A percentile compares a stretch with the other conserved stretches of the same genome.
These are phyloP conservation scores for Ectemnius lituratus DNA, from an alignment of 2,888 invertebrate species.

Conservation along the genomic window DNA sequence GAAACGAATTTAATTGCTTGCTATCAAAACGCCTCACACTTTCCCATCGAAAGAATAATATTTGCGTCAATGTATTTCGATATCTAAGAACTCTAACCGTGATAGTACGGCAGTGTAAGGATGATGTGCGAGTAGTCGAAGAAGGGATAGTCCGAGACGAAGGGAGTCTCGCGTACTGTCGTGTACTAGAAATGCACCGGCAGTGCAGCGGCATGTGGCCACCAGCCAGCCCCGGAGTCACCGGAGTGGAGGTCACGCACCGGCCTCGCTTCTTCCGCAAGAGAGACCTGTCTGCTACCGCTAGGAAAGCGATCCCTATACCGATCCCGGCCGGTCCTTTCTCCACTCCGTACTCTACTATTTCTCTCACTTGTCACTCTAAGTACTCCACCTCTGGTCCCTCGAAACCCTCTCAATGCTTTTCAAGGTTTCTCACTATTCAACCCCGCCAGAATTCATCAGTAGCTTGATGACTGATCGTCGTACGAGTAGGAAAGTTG, in stretches of 20 bases:
- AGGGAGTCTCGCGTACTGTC: background rate
- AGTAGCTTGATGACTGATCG: too few relatives aligned
- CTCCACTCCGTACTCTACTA: background rate
- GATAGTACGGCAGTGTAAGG: too few relatives aligned
- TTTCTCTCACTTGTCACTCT: background rate
- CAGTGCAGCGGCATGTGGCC: constrained; percentile 35
- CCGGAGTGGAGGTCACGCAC: constrained; percentile 34
- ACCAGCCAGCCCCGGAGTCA: background rate
- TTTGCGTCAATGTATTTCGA: too few relatives aligned
- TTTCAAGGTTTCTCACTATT: too few relatives aligned
- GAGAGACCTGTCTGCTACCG: constrained; percentile 14
- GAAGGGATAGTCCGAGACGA: background rate
- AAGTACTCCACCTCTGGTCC: background rate
- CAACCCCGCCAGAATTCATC: too few relatives aligned
- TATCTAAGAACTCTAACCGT: too few relatives aligned
- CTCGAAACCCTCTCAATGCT: background rate
- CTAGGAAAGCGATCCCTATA: background rate
- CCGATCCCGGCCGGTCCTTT: background rate
- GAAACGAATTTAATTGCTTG: background rate
- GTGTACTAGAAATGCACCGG: constrained; percentile 9
- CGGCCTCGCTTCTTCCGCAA: constrained; percentile 13
- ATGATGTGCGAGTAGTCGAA: too few relatives aligned
- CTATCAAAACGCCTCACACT: too few relatives aligned
- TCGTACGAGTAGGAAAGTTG: too few relatives aligned
- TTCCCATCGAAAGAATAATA: too few relatives aligned